Conservation (phyloP, 2,888 invertebrate genomes). For the Trypoxylon attenuatum region DNA sequence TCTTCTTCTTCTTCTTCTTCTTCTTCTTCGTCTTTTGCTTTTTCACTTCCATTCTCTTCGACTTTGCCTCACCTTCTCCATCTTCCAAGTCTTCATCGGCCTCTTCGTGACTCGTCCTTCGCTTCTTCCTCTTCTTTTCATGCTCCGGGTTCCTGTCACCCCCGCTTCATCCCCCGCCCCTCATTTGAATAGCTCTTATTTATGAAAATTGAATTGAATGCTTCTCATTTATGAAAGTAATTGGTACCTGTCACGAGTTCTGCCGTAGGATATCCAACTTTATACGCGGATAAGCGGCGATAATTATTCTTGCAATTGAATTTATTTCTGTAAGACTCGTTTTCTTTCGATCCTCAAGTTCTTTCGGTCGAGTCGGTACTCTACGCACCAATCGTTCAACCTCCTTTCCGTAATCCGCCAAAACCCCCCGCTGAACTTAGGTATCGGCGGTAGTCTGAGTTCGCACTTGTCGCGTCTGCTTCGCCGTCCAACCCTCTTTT, state of each 20-base stretch:
- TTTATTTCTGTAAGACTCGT: constrained; percentile 62
- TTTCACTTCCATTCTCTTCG: constrained; percentile 15
- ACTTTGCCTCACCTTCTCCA: constrained; percentile 9
- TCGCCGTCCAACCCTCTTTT: too few species aligned
- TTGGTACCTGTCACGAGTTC: constrained; percentile 67
- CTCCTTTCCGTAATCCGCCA: constrained; percentile 40
- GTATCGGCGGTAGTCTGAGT: too few species aligned
- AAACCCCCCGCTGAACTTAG: too few species aligned
- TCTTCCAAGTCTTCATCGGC: constrained; percentile 1
- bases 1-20: constrained; percentile 27
- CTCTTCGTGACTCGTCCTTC: not conserved
- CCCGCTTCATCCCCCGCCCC: constrained; percentile 44
- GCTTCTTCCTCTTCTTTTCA: constrained; percentile 20
- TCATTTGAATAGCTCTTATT: constrained; percentile 70
- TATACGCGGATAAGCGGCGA: constrained; percentile 64
- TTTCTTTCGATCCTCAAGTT: constrained; percentile 35
- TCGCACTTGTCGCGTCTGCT: too few species aligned
- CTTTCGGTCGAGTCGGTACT: constrained; percentile 36
- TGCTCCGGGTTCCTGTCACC: constrained; percentile 13
- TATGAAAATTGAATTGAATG: constrained; percentile 72
- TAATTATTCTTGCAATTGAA: constrained; percentile 69
- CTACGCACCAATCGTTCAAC: constrained; percentile 48
- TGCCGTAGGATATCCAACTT: constrained; percentile 64
- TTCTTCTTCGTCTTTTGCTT: too few species aligned
- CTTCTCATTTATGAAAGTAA: constrained; percentile 70